Evolutionary conservation across 1,140 invertebrate species (phyloP), one percentile per base, ranked within the genome.

Genomic region (Procambarus virginalis): DNA sequence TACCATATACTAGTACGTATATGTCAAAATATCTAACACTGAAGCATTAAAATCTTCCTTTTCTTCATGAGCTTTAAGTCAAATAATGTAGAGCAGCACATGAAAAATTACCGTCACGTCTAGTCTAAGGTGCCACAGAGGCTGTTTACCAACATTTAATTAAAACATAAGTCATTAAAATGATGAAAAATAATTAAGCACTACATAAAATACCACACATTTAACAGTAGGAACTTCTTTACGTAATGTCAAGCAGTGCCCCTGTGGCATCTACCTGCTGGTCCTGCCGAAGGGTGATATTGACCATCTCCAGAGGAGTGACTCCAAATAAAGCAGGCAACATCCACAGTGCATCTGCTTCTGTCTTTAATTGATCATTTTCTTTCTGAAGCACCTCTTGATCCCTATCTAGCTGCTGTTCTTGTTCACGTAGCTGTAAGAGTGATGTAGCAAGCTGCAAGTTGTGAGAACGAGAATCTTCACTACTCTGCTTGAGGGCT

Each of bases 321-420:
- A 89, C 87, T 48, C 87, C 87, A 84, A 89, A 89, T 17, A 89
- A 17, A 5, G 87, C 87, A 17, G 87, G 87, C 22, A 89, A 73
- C 64, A 84, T 82, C 87, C 87, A 89, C 48, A 89, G 73, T 3
- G 80, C 22, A 34, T 89, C 87, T 12, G 87, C 87, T n/a, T 84
- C 75, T 3, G 81, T 45, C 51, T 89, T 89, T 20, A 89, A 70
- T 49, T 84, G 22, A 45, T 73, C 55, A 46, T 89, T 89, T 17
- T 84, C 81, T 68, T 22, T 34, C 9, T 77, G 55, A 49, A 89
- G 75, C 4, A 20, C 22, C 73, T 83, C 87, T 45, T 79, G 81
- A 2, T 77, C 34, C n/a, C 55, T 60, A 20, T 78, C 81, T 55
- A 89, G 81, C 46, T 68, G 49, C 20, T 70, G 87, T 49, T 77